Conservation (phyloP, 2,888 invertebrate genomes). For the Drosophila borealis region DNA sequence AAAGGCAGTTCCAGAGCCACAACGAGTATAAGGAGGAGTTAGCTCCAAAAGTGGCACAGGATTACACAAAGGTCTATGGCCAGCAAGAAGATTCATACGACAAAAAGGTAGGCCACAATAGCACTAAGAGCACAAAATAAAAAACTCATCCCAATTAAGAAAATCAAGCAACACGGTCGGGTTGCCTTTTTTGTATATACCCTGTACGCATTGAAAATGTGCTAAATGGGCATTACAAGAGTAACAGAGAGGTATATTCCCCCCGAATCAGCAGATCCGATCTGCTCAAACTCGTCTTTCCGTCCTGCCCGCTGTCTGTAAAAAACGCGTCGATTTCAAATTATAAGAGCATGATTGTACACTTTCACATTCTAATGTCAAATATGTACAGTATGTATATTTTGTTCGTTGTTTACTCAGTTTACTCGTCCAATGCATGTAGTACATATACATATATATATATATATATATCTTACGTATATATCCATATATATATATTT, state of each 20-base stretch:
- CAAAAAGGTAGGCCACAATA: constrained; percentile 25
- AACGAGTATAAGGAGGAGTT: background rate
- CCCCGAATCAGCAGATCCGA: background rate
- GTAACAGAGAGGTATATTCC: too few relatives aligned
- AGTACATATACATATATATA: too few relatives aligned
- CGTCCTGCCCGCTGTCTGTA: background rate
- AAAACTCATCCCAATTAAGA: too few relatives aligned
- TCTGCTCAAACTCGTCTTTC: background rate
- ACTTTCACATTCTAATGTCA: background rate
- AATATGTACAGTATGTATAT: constrained; percentile 8
- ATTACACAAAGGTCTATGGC: background rate
- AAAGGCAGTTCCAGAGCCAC: background rate
- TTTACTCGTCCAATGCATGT: background rate
- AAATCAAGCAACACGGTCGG: too few relatives aligned
- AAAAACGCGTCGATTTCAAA: background rate
- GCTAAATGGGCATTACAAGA: background rate
- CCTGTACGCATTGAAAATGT: too few relatives aligned
- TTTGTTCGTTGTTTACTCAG: constrained; percentile 26
- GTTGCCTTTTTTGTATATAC: too few relatives aligned
- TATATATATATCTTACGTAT: constrained; percentile 7
- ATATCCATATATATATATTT: constrained; percentile 2
- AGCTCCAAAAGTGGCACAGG: constrained; percentile 3
- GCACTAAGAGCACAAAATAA: background rate
- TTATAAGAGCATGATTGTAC: constrained; percentile 1
- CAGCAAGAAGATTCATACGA: constrained; percentile 14